Percentiles rank a stretch among this genome's conserved stretches.
These are phyloP conservation scores for Lophotriccus pileatus DNA, from an alignment of 2,797 vertebrate genomes.

Conservation along the genomic window DNA sequence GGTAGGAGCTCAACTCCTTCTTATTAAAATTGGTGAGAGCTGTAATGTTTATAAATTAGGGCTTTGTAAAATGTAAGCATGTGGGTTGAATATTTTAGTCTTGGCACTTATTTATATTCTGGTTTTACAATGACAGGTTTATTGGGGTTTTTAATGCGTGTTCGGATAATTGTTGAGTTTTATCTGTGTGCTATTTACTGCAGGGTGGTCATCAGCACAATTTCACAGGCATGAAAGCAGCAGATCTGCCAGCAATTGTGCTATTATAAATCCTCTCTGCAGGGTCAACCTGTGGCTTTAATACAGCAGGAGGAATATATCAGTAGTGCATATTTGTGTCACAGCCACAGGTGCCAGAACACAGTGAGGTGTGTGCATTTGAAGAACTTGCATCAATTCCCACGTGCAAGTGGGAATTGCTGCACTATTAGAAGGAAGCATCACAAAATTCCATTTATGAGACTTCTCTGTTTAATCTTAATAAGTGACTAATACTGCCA, in stretches of 20 bases:
- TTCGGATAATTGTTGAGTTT: slow-evolving; percentile 23
- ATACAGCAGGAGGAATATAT: not conserved
- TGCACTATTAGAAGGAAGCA: not conserved
- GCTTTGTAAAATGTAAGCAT: slow-evolving; percentile 28
- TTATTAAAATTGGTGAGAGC: slow-evolving; percentile 26
- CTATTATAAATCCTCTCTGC: not conserved
- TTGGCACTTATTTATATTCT: not conserved
- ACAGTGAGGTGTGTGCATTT: not conserved
- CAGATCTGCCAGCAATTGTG: not conserved
- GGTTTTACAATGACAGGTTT: slow-evolving; percentile 9
- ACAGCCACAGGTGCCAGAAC: not conserved
- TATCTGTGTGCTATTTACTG: not conserved
- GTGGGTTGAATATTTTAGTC: slow-evolving; percentile 35
- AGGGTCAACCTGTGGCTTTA: not conserved
- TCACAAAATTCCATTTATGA: not conserved
- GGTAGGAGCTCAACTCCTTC: not conserved
- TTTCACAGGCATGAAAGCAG: not conserved
- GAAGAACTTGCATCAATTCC: not conserved
- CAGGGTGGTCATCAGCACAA: not conserved
- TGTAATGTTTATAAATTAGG: slow-evolving; percentile 40
- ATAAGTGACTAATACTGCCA: not conserved
- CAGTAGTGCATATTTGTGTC: not conserved
- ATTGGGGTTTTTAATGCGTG: not conserved
- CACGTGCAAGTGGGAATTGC: not conserved
- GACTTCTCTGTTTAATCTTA: not conserved